Evolutionary conservation across 1,140 invertebrate species (phyloP).

Genomic region (Brachionus manjavacas): DNA sequence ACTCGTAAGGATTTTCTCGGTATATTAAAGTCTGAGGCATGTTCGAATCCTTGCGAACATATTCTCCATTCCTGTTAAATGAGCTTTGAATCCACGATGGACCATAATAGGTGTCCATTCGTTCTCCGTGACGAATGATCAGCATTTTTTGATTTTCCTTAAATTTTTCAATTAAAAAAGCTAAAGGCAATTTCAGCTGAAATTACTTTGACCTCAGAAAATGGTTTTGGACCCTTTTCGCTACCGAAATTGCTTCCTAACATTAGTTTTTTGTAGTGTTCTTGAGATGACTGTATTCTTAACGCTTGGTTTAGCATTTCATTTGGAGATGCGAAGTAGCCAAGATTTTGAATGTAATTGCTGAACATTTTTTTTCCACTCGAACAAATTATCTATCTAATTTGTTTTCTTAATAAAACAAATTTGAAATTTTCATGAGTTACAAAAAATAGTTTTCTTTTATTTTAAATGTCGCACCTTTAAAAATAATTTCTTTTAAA

Average conservation of each 20-base stretch:
- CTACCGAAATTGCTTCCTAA: background rate
- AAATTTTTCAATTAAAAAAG: background rate
- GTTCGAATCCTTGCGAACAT: slow-evolving; percentile 15
- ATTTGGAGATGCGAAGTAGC: background rate
- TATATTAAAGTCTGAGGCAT: slow-evolving; percentile 18
- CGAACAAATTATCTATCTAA: background rate
- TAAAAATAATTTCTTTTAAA: background rate
- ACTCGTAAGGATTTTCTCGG: slow-evolving; percentile 9
- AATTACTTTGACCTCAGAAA: background rate
- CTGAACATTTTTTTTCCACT: background rate
- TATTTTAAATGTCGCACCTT: background rate
- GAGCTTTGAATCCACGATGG: background rate
- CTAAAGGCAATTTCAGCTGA: background rate
- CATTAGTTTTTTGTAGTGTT: background rate
- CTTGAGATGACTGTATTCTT: background rate
- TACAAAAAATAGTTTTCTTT: background rate
- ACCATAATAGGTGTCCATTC: slow-evolving; percentile 39
- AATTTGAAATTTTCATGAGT: background rate
- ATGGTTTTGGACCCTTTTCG: background rate
- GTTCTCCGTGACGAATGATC: slow-evolving; percentile 39
- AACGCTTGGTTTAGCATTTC: background rate
- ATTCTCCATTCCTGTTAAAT: slow-evolving; percentile 31
- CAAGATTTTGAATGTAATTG: background rate
- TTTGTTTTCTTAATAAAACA: too few species aligned
- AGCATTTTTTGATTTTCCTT: slow-evolving; percentile 40